Evolutionary conservation across 2,113 vertebrate genomes (phyloP), one percentile per base, ranked within the genome.

Genomic region (Menidia beryllina): DNA sequence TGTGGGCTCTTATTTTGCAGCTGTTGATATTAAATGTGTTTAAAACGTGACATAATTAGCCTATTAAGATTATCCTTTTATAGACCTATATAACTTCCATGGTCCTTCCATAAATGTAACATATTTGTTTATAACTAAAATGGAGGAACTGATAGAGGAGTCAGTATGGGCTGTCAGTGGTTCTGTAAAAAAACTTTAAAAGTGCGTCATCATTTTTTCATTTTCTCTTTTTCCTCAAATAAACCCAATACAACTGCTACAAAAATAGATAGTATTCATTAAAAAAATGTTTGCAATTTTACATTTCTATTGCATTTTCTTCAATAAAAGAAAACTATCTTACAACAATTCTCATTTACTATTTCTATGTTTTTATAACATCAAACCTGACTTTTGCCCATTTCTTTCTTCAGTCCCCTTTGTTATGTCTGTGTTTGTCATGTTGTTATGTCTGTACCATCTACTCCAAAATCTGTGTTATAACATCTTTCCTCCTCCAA

Each of bases 131-230:
- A 15, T 5, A 12, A 15, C 13, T 14, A 36, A 61, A 25, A 61
- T 48, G 27, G 9, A 25, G 20, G 43, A 19, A 23, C 1, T 9
- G 49, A 61, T 48, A 61, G 34, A 62, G 13, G 14, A 13, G 17
- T 15, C 4, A 7, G 19, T 48, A 0, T 41, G 3, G 4, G 24
- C 41, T 10, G 17, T 36, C 63, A 49, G 27, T 25, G 5, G 4
- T 36, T 48, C n/a, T 62, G 26, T 68, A 48, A 41, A 63, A 55
- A 62, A 25, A 43, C 30, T 56, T 12, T 30, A 5, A 23, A 19
- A 39, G 8, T 12, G 30, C n/a, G 54, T 53, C 21, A 0, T 8
- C 1, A 34, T 45, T 34, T 71, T 54, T 45, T 20, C 57, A n/a
- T 55, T 24, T 17, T 24, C 26, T 4, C 20, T 43, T 57, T 64